phyloP scores from a whole-genome alignment of 2,797 vertebrate genomes.

The Cirrhinus mrigala region DNA sequence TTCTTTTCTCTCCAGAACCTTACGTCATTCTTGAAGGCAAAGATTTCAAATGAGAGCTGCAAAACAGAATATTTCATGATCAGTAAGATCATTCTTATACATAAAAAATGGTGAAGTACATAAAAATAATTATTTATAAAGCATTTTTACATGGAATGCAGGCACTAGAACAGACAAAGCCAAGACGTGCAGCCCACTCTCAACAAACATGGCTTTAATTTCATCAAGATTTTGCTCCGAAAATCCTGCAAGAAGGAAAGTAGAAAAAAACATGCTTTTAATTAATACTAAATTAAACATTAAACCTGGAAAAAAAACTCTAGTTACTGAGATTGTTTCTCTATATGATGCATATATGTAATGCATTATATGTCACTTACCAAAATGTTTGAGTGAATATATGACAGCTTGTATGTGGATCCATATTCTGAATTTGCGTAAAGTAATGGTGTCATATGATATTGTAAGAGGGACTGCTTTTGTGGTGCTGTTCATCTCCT shows the following conservation, averaged over 20 bases:
- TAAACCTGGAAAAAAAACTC: too few species aligned
- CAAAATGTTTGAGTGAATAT: constrained; percentile 91
- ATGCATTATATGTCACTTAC: constrained; percentile 73
- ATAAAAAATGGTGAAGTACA: too few species aligned
- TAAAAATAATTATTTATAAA: too few species aligned
- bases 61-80: constrained; percentile 44
- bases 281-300: not conserved
- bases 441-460: constrained; percentile 90
- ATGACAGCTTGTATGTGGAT: constrained; percentile 95
- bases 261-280: constrained; percentile 14
- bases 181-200: constrained; percentile 91
- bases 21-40: constrained; percentile 97
- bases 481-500: constrained; percentile 90
- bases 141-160: constrained; percentile 91
- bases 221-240: constrained; percentile 94
- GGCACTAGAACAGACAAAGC: constrained; percentile 91
- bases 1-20: constrained; percentile 94
- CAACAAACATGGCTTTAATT: constrained; percentile 93
- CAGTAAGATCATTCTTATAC: not conserved
- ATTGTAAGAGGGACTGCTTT: constrained; percentile 88
- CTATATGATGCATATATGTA: too few species aligned
- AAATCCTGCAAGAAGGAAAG: constrained; percentile 82
- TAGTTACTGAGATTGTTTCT: too few species aligned
- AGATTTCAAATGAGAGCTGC: constrained; percentile 94
- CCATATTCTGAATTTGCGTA: constrained; percentile 93